Evolutionary conservation across 2,888 invertebrate species (phyloP).

Genomic region (Callosobruchus maculatus): DNA sequence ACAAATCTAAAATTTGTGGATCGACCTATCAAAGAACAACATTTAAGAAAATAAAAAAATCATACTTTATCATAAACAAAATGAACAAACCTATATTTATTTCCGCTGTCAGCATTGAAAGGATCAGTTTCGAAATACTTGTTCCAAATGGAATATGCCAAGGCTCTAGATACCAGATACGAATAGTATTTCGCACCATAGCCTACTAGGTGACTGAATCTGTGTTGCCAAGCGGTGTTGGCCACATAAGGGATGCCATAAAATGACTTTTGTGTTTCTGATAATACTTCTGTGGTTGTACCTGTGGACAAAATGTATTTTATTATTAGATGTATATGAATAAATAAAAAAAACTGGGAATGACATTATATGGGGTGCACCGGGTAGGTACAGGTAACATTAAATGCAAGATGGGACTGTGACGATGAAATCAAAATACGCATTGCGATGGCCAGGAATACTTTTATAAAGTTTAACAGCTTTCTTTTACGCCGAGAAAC

Average conservation of each 20-base stretch:
- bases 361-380: no score
- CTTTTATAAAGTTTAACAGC: no score
- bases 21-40: no score
- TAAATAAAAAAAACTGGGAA: no score
- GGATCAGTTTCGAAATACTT: conserved; percentile 77
- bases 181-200: conserved; percentile 99
- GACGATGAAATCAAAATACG: no score
- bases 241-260: conserved; percentile 83
- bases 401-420: no score
- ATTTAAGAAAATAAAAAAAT: no score
- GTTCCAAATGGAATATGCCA: conserved; percentile 92
- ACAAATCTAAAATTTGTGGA: no score
- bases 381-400: no score
- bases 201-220: conserved; percentile 94
- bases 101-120: conserved; percentile 72
- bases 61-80: background rate
- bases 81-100: conserved; percentile 59
- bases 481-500: no score
- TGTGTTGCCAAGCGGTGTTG: conserved; percentile 93
- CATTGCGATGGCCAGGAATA: no score
- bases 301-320: background rate
- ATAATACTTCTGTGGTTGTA: conserved; percentile 70
- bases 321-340: no score
- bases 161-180: conserved; percentile 90
- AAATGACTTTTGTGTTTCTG: conserved; percentile 74